Base-by-base conservation (phyloP, 2,888 invertebrate species). In the Caenorhabditis virilis region DNA sequence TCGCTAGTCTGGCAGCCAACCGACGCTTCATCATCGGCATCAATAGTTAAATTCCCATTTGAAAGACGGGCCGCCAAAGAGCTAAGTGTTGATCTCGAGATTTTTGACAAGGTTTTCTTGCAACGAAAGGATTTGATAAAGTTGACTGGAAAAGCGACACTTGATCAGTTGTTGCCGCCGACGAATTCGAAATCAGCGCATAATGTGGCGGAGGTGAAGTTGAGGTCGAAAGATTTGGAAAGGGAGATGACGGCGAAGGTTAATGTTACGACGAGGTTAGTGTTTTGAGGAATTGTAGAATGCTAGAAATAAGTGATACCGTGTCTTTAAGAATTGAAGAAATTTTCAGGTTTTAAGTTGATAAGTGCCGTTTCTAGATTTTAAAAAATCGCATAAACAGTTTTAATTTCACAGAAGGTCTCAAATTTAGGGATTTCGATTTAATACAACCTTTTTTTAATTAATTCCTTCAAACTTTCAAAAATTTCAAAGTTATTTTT, bases 31-130 rank as follows among this genome's bases (percentile, higher is more conserved):
- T 60, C 76, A 4, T 68, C 71, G 20, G 57, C 78, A n/a, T 80
- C 81, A 11, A 80, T 82, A 38, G 81, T 82, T 49, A 83, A 82
- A 55, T 83, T 83, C 50, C 77, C 82, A 20, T 83, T 83, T 62
- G 83, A 83, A 45, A 69, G 76, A 52, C 42, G 62, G 47, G 62
- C 59, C 0, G 58, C 70, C 6, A 73, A 73, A 45, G 68, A 66
- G 16, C 39, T 78, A 38, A 50, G 53, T 1, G 67, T 74, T 11
- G 75, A 77, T 43, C 39, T 78, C 22, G 78, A 78, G 33, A 64
- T 83, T 6, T 83, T 74, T 52, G 83, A 82, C 57, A 84, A 84
- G 65, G 80, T 82, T 30, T 82, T 86, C 81, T 77, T 84, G 77
- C 80, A 86, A 83, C 61, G 84, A 81, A 74, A 79, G 72, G 64